Evolutionary conservation across 2,888 invertebrate species (phyloP), one percentile per base, ranked within the genome.

Genomic region (Brenthis hecate): DNA sequence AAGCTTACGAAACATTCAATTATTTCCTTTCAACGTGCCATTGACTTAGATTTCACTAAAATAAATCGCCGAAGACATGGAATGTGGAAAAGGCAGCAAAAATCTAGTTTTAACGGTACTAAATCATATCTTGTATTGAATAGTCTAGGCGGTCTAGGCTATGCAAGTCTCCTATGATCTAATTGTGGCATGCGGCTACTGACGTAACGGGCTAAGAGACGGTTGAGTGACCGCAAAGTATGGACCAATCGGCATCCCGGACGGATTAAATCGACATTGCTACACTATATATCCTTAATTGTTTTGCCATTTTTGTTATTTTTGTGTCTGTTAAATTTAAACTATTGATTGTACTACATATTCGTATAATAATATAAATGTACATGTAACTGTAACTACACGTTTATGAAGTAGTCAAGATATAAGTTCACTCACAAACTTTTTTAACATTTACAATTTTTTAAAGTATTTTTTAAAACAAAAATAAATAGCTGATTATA

Each of bases 201-300:
- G 90, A 90, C 89, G 91, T 91, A 91, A 90, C 90, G 89, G 89
- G 85, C 84, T 79, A 68, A 75, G 79, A 84, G 84, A 77, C 85
- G 85, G 91, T 91, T 91, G 90, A 91, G 80, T 91, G 91, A 91
- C 91, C 91, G 90, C 86, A 82, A 81, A 82, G 85, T 82, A 82
- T 85, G 84, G 85, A 85, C 85, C 81, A 83, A 85, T 85, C 86
- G 83, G 82, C 81, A 85, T 84, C 82, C 84, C 82, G 55, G 71
- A 53, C 65, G 62, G 68, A 65, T 54, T 47, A 60, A 68, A 66
- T 68, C 65, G 61, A 51, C 66, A 54, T 28, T 63, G 50, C 54
- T 55, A 36, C 16, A 32, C 50, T 60, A 60, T 57, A 55, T 48
- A 58, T 60, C 60, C 32, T 54, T 58, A 54, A 66, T 66, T 54